These are phyloP conservation scores for Saccopteryx leptura DNA, from an alignment of 2,113 vertebrate genomes.

Conservation along the genomic window DNA sequence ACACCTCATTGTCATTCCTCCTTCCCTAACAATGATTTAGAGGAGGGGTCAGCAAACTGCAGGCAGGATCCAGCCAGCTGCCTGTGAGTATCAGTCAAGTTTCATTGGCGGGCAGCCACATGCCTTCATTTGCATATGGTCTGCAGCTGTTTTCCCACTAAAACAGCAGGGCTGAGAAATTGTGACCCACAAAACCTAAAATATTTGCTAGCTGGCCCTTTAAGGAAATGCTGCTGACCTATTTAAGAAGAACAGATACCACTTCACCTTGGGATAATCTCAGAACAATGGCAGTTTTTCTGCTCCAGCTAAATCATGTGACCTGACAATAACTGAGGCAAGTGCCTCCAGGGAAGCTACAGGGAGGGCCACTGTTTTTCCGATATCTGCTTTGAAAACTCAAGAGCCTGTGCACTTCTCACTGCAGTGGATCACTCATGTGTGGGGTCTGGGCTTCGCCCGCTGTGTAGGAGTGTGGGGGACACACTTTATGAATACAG, in stretches of 20 bases:
- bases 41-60: not conserved
- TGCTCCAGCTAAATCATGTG: not conserved
- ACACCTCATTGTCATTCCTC: not conserved
- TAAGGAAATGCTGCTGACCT: not conserved
- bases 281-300: not conserved
- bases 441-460: not conserved
- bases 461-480: accelerated
- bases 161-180: not conserved
- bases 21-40: accelerated
- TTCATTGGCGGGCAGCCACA: not conserved
- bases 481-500: not conserved
- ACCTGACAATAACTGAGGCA: not conserved
- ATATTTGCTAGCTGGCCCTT: not conserved
- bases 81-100: not conserved
- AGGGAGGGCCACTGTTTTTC: slow-evolving; percentile 62
- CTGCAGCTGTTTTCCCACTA: not conserved
- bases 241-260: not conserved
- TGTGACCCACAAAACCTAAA: not conserved
- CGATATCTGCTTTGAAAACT: slow-evolving; percentile 69
- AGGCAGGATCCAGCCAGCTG: not conserved
- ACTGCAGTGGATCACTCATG: not conserved
- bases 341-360: accelerated
- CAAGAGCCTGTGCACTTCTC: not conserved
- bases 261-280: not conserved
- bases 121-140: too few species aligned